Conservation (phyloP, 2,797 vertebrate genomes). For the Odontamblyopus rebecca region DNA sequence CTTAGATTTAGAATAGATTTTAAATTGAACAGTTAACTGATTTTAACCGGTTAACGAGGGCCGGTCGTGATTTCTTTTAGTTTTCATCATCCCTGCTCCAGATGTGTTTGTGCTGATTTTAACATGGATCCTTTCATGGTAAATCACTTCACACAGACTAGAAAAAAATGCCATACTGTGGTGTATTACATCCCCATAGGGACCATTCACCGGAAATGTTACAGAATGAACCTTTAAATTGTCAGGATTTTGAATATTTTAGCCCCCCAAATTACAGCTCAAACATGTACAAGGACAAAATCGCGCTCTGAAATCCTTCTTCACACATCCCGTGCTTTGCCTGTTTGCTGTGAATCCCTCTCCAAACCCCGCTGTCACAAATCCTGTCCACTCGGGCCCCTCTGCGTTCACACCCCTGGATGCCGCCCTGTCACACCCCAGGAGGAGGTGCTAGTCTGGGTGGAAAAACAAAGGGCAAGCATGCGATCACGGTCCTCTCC, state of each 20-base stretch:
- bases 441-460: slow-evolving; percentile 32
- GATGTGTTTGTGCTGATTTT: too few species aligned
- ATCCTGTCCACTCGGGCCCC: slow-evolving; percentile 17
- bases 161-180: too few species aligned
- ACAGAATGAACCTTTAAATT: background rate
- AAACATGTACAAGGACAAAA: background rate
- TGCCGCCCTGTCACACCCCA: slow-evolving; percentile 10
- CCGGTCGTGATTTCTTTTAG: too few species aligned
- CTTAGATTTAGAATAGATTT: too few species aligned
- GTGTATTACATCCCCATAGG: too few species aligned
- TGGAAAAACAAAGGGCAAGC: slow-evolving; percentile 41
- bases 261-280: background rate
- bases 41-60: too few species aligned
- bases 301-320: background rate
- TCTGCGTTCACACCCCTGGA: slow-evolving; percentile 52
- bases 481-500: slow-evolving; percentile 44
- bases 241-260: background rate
- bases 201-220: background rate
- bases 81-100: too few species aligned
- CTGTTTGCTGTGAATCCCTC: slow-evolving; percentile 26
- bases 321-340: background rate
- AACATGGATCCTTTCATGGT: too few species aligned
- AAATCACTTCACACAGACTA: too few species aligned
- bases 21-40: too few species aligned
- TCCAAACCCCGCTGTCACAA: slow-evolving; percentile 41